Evolutionary conservation across 2,888 invertebrate species (phyloP).

Genomic region (Orthosia cruda): DNA sequence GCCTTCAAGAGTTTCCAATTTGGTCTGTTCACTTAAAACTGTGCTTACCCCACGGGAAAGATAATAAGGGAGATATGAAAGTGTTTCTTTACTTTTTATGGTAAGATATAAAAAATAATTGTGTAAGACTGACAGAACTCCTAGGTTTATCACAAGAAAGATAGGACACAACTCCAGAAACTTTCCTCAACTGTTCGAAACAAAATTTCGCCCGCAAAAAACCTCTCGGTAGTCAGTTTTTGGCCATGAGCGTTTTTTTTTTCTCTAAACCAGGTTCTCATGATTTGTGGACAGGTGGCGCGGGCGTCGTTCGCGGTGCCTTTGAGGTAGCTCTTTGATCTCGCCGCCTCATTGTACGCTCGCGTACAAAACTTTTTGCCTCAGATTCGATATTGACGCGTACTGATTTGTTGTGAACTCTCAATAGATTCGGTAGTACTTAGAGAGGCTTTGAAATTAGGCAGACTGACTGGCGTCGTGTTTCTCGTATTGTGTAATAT

Average conservation of each 20-base stretch:
- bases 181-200: slow-evolving; percentile 33
- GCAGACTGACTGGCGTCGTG: slow-evolving; percentile 60
- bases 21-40: slow-evolving; percentile 45
- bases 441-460: slow-evolving; percentile 56
- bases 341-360: slow-evolving; percentile 88
- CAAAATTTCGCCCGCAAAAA: slow-evolving; percentile 58
- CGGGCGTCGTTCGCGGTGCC: slow-evolving; percentile 86
- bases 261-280: slow-evolving; percentile 85
- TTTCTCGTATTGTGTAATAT: slow-evolving; percentile 57
- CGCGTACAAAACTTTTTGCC: slow-evolving; percentile 86
- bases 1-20: slow-evolving; percentile 53
- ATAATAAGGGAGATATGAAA: slow-evolving; percentile 27
- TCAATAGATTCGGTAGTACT: slow-evolving; percentile 67
- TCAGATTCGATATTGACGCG: slow-evolving; percentile 80
- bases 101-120: background rate
- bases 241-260: slow-evolving; percentile 68
- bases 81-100: slow-evolving; percentile 36
- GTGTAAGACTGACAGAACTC: slow-evolving; percentile 10
- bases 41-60: slow-evolving; percentile 15
- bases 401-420: slow-evolving; percentile 69
- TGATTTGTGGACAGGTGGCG: slow-evolving; percentile 90
- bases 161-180: slow-evolving; percentile 22
- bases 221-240: slow-evolving; percentile 62
- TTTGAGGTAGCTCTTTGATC: slow-evolving; percentile 85
- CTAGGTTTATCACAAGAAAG: slow-evolving; percentile 16